Evolutionary conservation across 2,888 invertebrate species (phyloP).

Genomic region (Lathronympha strigana): DNA sequence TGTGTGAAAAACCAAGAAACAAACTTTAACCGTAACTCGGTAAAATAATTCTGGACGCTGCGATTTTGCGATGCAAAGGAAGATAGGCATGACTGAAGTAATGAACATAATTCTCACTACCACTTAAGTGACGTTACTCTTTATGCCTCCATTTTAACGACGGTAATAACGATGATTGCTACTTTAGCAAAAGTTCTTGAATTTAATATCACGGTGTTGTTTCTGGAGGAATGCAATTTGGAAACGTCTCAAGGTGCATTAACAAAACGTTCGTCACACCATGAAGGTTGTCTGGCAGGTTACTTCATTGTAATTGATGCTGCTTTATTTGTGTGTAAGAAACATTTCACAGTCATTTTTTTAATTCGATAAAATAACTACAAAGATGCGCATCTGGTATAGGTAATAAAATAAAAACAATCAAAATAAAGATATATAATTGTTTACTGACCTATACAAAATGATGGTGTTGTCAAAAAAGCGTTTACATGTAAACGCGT

Average conservation of each 20-base stretch:
- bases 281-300: constrained; percentile 49
- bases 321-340: not conserved
- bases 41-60: no score
- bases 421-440: no score
- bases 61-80: not conserved
- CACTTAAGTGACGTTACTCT: not conserved
- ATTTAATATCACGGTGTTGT: constrained; percentile 29
- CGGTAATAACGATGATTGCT: constrained; percentile 6
- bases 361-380: not conserved
- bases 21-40: no score
- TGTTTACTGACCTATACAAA: no score
- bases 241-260: constrained; percentile 49
- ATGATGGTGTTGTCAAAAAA: constrained; percentile 1
- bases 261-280: constrained; percentile 46
- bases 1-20: no score
- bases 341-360: not conserved
- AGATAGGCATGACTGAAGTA: not conserved
- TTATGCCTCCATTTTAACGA: constrained; percentile 9
- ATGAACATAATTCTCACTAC: not conserved
- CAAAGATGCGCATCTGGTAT: not conserved
- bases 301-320: constrained; percentile 20
- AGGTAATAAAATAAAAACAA: not conserved
- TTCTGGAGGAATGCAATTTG: constrained; percentile 34
- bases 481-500: not conserved
- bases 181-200: constrained; percentile 30